Conservation (phyloP, 2,797 vertebrate species). For the Alectoris magna region DNA sequence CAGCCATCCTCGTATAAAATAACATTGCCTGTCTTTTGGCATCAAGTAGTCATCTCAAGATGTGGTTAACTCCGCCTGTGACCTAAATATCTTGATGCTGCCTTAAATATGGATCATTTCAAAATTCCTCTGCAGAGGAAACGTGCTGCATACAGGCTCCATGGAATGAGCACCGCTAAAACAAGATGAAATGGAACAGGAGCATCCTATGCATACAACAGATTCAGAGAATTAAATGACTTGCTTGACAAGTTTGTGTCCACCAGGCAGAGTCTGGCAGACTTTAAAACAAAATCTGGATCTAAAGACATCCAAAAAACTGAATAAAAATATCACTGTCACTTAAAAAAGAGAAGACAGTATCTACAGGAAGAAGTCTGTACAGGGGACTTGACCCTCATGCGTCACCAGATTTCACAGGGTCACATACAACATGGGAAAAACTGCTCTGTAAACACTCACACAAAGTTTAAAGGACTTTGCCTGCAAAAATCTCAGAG, state of each 20-base stretch:
- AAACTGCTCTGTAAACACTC: conserved; percentile 31
- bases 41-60: not conserved
- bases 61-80: not conserved
- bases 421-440: conserved; percentile 48
- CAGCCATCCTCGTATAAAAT: not conserved
- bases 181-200: not conserved
- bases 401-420: not conserved
- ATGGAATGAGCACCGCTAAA: accelerated
- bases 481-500: conserved; percentile 41
- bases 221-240: not conserved
- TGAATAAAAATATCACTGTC: not conserved
- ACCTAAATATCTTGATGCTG: not conserved
- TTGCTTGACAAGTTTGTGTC: not conserved
- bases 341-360: not conserved
- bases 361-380: not conserved
- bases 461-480: conserved; percentile 17
- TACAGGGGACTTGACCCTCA: not conserved
- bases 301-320: not conserved
- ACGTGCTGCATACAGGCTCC: not conserved
- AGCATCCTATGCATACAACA: not conserved
- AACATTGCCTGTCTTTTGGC: not conserved
- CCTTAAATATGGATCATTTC: not conserved
- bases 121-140: not conserved
- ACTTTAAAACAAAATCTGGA: not conserved
- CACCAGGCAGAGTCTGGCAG: not conserved